phyloP scores from a whole-genome alignment of 2,797 vertebrate species.

The Adelosebastes latens region DNA sequence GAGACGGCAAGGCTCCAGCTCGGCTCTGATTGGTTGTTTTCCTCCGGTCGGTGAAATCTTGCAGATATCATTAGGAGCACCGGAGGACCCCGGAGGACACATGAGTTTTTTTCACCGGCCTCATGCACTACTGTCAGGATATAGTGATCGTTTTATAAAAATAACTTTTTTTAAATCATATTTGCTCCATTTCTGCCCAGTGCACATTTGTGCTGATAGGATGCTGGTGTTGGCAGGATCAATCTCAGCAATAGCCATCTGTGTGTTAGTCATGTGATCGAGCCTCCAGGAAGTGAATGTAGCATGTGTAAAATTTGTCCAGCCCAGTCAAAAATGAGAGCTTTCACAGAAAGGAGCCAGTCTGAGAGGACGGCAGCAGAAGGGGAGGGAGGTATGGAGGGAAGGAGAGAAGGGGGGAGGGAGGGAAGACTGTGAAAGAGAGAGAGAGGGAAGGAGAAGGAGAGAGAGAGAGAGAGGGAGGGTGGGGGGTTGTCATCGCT shows the following conservation, averaged over 20 bases:
- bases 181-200: too few species aligned
- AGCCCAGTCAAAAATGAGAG: conserved; percentile 56
- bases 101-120: too few species aligned
- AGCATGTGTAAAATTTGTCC: conserved; percentile 39
- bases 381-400: conserved; percentile 57
- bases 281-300: conserved; percentile 49
- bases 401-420: conserved; percentile 48
- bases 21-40: too few species aligned
- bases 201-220: background rate
- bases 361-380: conserved; percentile 51
- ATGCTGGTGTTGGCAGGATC: background rate
- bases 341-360: conserved; percentile 58
- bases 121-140: too few species aligned
- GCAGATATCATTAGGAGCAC: too few species aligned
- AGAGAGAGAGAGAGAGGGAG: conserved; percentile 26
- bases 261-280: conserved; percentile 44
- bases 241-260: background rate
- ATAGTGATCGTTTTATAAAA: too few species aligned
- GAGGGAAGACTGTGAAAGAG: conserved; percentile 28
- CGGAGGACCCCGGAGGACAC: too few species aligned
- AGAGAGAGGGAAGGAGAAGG: conserved; percentile 14
- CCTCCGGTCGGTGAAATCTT: too few species aligned
- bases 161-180: too few species aligned
- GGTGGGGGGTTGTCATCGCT: conserved; percentile 76
- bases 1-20: too few species aligned